Evolutionary conservation across 1,140 invertebrate genomes (phyloP).

Genomic region (Drosophila pectinifera): DNA sequence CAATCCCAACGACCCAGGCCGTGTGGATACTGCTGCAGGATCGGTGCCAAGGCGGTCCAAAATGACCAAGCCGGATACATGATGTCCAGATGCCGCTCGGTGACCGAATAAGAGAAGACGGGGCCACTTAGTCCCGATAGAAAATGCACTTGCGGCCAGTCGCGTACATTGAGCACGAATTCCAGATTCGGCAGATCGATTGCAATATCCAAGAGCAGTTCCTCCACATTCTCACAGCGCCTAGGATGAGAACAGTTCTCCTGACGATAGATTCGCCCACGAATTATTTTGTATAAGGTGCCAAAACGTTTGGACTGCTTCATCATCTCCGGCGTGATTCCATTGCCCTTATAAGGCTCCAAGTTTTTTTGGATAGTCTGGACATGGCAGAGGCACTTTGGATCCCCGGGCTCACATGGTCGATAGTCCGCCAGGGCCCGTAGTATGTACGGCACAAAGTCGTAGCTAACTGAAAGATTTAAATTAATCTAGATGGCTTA

Average conservation of each 20-base stretch:
- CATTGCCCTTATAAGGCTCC: constrained; percentile 87
- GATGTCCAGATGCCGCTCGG: constrained; percentile 93
- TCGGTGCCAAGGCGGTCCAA: constrained; percentile 96
- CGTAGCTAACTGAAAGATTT: neutral
- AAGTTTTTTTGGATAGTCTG: constrained; percentile 90
- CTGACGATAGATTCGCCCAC: constrained; percentile 92
- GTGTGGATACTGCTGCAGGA: constrained; percentile 95
- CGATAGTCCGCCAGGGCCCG: constrained; percentile 27
- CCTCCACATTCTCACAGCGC: constrained; percentile 95
- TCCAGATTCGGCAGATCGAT: constrained; percentile 93
- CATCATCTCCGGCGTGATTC: constrained; percentile 89
- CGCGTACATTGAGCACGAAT: constrained; percentile 94
- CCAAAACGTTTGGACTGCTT: constrained; percentile 87
- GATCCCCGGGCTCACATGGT: constrained; percentile 44
- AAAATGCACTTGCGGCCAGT: constrained; percentile 93
- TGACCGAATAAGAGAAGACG: constrained; percentile 98
- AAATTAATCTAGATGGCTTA: neutral
- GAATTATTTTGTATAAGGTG: constrained; percentile 90
- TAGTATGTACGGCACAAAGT: constrained; percentile 74
- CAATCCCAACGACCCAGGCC: constrained; percentile 97
- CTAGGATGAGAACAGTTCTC: constrained; percentile 95
- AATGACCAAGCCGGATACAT: constrained; percentile 99
- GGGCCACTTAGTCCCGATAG: constrained; percentile 86
- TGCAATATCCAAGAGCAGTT: constrained; percentile 91
- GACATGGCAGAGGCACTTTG: constrained; percentile 88